Conservation (phyloP, 1,140 invertebrate genomes). For the Hyphantria cunea region DNA sequence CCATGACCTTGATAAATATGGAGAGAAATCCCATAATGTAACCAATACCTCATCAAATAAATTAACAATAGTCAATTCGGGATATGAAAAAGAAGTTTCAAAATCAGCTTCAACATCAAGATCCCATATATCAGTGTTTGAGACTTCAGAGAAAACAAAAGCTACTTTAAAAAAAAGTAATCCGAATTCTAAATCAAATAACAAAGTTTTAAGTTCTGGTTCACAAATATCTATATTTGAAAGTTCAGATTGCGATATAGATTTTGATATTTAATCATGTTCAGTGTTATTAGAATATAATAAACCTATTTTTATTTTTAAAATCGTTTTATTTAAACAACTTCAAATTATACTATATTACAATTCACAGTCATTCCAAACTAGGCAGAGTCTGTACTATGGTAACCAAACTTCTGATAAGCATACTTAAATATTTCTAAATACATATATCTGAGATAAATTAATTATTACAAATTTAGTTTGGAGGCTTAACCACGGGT, state of each 20-base stretch:
- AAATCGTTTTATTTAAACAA: background rate
- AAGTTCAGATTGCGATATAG: conserved; percentile 76
- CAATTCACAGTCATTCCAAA: no score
- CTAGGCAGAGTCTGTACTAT: no score
- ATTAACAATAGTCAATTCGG: background rate
- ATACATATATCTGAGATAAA: no score
- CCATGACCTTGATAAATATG: conserved; percentile 57
- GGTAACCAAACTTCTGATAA: no score
- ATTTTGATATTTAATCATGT: conserved; percentile 68
- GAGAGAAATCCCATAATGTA: conserved; percentile 38
- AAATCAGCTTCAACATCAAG: conserved; percentile 6
- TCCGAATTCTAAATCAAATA: conserved; percentile 10
- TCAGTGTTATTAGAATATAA: background rate
- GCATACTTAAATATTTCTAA: no score
- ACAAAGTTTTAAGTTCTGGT: conserved; percentile 43
- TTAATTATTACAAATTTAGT: no score
- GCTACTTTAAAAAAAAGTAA: conserved; percentile 23
- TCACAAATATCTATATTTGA: conserved; percentile 79
- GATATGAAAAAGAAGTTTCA: conserved; percentile 18
- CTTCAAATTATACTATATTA: no score
- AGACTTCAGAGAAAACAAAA: conserved; percentile 15
- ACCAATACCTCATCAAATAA: conserved; percentile 16
- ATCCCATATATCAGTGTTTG: conserved; percentile 8
- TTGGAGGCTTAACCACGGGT: no score
- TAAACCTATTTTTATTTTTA: background rate